These are phyloP conservation scores for Ostrea denselamellosa DNA, from an alignment of 1,140 invertebrate species.

Conservation along the genomic window DNA sequence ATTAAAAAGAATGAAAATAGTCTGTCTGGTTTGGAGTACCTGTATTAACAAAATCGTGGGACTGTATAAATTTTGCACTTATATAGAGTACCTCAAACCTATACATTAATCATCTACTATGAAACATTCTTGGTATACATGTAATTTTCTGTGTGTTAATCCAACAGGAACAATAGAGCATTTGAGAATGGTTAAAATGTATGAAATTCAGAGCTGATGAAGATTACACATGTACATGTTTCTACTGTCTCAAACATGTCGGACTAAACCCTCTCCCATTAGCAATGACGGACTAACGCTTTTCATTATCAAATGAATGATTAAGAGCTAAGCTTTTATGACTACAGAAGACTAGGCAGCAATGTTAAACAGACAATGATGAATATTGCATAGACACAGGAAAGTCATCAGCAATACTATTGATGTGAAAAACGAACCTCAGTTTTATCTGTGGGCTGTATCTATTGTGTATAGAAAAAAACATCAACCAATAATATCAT, in stretches of 20 bases:
- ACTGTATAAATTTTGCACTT: too few relatives aligned
- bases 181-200: constrained; percentile 2
- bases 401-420: constrained; percentile 1
- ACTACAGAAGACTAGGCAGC: constrained; percentile 18
- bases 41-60: too few relatives aligned
- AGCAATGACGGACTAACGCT: background rate
- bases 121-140: too few relatives aligned
- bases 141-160: too few relatives aligned
- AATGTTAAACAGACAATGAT: constrained; percentile 22
- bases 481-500: background rate
- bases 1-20: too few relatives aligned
- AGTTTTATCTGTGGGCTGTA: constrained; percentile 6
- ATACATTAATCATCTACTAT: too few relatives aligned
- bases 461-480: constrained; percentile 9
- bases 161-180: background rate
- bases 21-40: too few relatives aligned
- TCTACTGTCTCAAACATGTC: background rate
- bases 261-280: constrained; percentile 21
- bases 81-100: too few relatives aligned
- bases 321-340: constrained; percentile 5
- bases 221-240: constrained; percentile 7
- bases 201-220: constrained; percentile 1
- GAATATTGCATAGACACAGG: constrained; percentile 6
- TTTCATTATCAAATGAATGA: background rate
- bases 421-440: constrained; percentile 16